Base-by-base conservation (phyloP, 2,888 invertebrate species). In the Drosophila anomelani region DNA sequence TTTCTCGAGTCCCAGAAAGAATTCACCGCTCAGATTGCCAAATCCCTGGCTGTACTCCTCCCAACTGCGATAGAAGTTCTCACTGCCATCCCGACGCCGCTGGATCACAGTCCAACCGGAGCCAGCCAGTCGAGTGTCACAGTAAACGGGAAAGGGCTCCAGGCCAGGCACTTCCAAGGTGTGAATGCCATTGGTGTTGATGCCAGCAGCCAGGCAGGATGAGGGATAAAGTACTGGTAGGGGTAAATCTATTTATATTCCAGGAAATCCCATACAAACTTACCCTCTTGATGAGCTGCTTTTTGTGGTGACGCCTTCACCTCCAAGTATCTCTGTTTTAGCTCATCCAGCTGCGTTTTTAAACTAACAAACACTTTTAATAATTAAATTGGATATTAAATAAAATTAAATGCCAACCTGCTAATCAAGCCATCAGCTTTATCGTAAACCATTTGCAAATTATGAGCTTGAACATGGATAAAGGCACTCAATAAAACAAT, bases 91-190 rank as follows among this genome's bases (percentile, higher is more conserved):
- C 72, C 93, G 93, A n/a, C 95, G 94, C 73, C 95, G 94, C 88
- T 95, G 95, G 92, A 64, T 95, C 92, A 95, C 94, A 49, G 95
- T 95, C 96, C 96, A 96, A 3, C 95, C 95, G 0, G 95, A 95
- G 6, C 78, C 83, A 15, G 81, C 85, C 4, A 62, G 66, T 0
- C 64, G 63, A 0, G 80, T 78, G 39, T 88, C 88, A 32, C 85
- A 85, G 0, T 46, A 54, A 13, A 79, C 85, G 2, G 32, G n/a
- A 29, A 85, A 88, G 6, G 83, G 70, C 8, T 51, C 10, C 10
- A 76, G 2, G 0, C 81, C 88, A 94, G 10, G 94, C 94, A 88
- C 69, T 32, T 81, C 38, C 7, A 87, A 71, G 6, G 63, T 71
- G 36, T 85, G 49, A 41, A 84, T 46, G 10, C 80, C 77, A 49